Conservation (phyloP, 2,888 invertebrate genomes). For the Melinopterus prodromus region DNA sequence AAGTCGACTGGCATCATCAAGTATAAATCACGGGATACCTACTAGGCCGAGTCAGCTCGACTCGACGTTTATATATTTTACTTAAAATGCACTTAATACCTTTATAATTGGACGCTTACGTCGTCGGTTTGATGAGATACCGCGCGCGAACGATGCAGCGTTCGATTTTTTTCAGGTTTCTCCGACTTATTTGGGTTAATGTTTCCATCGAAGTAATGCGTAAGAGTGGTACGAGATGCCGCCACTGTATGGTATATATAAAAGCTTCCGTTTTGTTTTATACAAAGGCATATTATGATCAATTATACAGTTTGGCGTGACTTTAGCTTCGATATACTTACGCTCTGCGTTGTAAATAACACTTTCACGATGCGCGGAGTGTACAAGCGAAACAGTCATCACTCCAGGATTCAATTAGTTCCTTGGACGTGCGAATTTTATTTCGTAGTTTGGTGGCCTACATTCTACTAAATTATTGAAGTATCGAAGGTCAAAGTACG, state of each 20-base stretch:
- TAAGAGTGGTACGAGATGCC: neutral
- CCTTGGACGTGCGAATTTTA: neutral
- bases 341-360: constrained; percentile 5
- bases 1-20: neutral
- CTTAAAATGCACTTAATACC: constrained; percentile 4
- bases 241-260: neutral
- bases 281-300: neutral
- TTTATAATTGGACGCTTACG: constrained; percentile 4
- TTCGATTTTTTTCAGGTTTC: neutral
- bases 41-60: neutral
- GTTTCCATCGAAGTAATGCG: neutral
- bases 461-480: neutral
- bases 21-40: neutral
- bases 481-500: neutral
- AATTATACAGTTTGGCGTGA: neutral
- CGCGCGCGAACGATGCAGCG: neutral
- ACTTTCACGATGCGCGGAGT: constrained; percentile 21
- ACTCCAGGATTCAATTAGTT: neutral
- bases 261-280: neutral
- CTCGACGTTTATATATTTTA: constrained; percentile 4
- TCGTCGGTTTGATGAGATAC: neutral
- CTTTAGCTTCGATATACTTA: neutral
- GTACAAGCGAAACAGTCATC: neutral
- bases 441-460: neutral
- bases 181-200: neutral